Base-by-base conservation (phyloP, 1,140 invertebrate species). In the Bathynomus jamesi region DNA sequence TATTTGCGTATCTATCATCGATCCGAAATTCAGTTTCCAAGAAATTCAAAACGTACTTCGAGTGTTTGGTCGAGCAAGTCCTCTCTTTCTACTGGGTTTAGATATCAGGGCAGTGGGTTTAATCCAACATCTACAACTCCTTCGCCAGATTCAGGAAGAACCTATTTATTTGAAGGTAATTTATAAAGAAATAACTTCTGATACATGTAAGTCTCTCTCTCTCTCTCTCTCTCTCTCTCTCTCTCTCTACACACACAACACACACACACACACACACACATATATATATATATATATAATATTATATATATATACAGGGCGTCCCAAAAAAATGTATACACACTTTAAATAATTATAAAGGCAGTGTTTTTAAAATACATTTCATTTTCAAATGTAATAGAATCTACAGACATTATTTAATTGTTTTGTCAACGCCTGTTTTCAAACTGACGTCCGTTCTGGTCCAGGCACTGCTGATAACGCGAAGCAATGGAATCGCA, bases 31-130 rank as follows among this genome's bases (percentile, higher is more conserved):
- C 76, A 89, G 87, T 88, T 88, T 79, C 84, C 85, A 0, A 84
- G 86, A 60, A 85, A 87, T 74, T 83, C 86, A n/a, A 79, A 81
- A 69, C 86, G 91, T 29, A 90, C 90, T n/a, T 88, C 90, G 0
- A 95, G 92, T 80, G 88, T 94, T 61, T 95, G 93, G 89, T 96
- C 94, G 3, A 93, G 90, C 71, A 96, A 96, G 83, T 95, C 93
- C 29, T 93, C 92, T 0, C 80, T 95, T 27, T 94, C 90, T 78
- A 89, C 90, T 28, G 92, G 92, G 17, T 93, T 94, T 78, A 86
- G 93, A 3, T 95, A 95, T 79, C 91, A 92, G 70, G 92, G 91
- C 24, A 31, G 46, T 8, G 93, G 93, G 24, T 91, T 90, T 79
- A 87, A 96, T 72, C 90, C 89, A 67, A 92, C 92, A 0, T 88